Base-by-base conservation (phyloP, 2,888 invertebrate genomes). In the Polydrusus tereticollis region DNA sequence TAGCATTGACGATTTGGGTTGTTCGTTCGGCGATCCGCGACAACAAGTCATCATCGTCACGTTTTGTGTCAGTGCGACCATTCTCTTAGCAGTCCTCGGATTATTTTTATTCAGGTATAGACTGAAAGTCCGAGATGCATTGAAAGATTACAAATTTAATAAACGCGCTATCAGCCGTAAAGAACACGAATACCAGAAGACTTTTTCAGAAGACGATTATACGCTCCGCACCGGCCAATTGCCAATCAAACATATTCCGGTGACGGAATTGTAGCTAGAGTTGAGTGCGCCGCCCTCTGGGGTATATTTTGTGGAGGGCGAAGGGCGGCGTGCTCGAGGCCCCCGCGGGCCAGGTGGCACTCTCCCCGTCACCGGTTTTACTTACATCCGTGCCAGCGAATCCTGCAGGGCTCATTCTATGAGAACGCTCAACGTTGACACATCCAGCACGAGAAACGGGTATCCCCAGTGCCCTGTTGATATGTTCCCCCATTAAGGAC, bases 231-330 rank as follows among this genome's bases (percentile, higher is more conserved):
- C 91, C 64, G 89, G 90, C 75, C 87, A 86, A 76, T 86, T 85
- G 82, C 82, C 88, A 82, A 84, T 88, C 75, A 88, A 91, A 83
- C 93, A 94, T 18, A 93, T 95, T 82, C 95, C 95, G 78, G 94
- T 95, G 82, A 95, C 95, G 88, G 95, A 95, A 86, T 94, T 95
- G 93, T 95, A 95, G 94, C 95, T 95, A 94, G 94, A 95, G 90
- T 93, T 94, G 88, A 94, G 94, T 93, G 94, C 94, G 91, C 94
- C 94, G 88, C 92, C 90, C 80, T 82, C 86, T 88, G 88, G 75
- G 91, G 92, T 89, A 87, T 93, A 88, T 88, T 93, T 91, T 90
- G 88, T 93, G 88, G 86, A 85, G 78, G 85, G 84, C 79, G 85
- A 84, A 80, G 85, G 85, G 80, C 82, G 86, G 85, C 86, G 85